Evolutionary conservation across 2,888 invertebrate species (phyloP), one percentile per base, ranked within the genome.

Genomic region (Meliscaeva auricollis): DNA sequence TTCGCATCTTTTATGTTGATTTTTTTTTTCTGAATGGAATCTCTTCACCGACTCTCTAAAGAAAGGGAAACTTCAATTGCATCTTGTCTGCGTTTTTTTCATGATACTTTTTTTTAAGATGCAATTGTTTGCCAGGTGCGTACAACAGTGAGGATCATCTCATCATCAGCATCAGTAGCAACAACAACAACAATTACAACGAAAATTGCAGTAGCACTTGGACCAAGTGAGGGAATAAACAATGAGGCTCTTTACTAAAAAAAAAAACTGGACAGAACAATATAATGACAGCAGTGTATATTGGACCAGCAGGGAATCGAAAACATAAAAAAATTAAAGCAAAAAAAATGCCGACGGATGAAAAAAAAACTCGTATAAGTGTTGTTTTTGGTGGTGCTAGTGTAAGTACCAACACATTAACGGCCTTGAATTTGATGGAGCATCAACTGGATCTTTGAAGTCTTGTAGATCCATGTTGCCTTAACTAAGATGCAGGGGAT

Each of bases 31-130:
- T 32, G 30, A 48, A 68, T 72, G 56, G 54, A 70, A 76, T 85
- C 75, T 84, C 75, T 75, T 84, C 84, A 84, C 58, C 72, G 76
- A 76, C 76, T 69, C 22, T 68, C 22, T 35, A 50, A 73, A 73
- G 85, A 85, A 85, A 81, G 85, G 85, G 81, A 85, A 85, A 85
- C 70, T 72, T 84, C 68, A 80, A 80, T 85, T 80, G 80, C 80
- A 84, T 38, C 84, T 66, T 50, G 60, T 75, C 75, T 79, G 64
- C 20, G 26, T 17, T 64, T 30, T 46, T 41, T 22, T 41, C 22
- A 6, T 44, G 4, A 60, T 32, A 60, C 15, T 9, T 2, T 11
- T 30, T 72, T 30, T 68, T 56, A 13, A 68, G 68, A 44, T 79
- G 74, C 79, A 64, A 73, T 76, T 80, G 80, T 58, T 15, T 44